Base-by-base conservation (phyloP, 2,888 invertebrate species). In the Cerastis leucographa region DNA sequence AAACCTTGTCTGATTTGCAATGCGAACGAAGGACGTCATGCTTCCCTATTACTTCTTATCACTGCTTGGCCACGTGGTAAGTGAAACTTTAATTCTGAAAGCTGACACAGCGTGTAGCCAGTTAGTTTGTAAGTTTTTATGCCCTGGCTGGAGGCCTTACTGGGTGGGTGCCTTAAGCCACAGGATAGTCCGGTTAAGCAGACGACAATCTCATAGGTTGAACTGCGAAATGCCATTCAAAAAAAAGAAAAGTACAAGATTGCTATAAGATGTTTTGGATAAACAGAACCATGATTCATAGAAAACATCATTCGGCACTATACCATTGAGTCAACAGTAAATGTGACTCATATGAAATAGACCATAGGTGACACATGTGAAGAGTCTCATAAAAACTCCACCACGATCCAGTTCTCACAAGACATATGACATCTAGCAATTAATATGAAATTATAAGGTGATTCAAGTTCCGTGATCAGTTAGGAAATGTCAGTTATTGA, bases 301-400 rank as follows among this genome's bases (percentile, higher is more conserved):
- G 69, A 73, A 61, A 84, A 72, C 54, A 35, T 35, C 3, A 35
- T 35, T 35, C 35, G 35, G 35, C 1, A 35, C 35, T 35, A 35
- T 3, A 35, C 35, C 35, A 35, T 35, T 35, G 35, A 35, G 35
- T 35, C 25, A 56, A 22, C 51, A 59, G 19, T 46, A 25, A 66
- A 82, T 76, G 62, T 82, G 83, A 76, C 42, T 72, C 71, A 77
- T 54, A 73, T 68, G 14, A 68, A 59, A 82, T 17, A 71, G 35
- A 61, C 40, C 61, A 73, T 44, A 65, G 44, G 72, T 74, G 77
- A 85, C 67, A 76, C 64, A 68, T 64, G 40, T 56, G 22, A 65
- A 25, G 54, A 44, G 54, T 25, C 44, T n/a, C 7, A 51, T 29
- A 67, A 67, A 71, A 69, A 67, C 40, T 35, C 14, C 6, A 12